Conservation (phyloP, 2,113 vertebrate species). For the Casuarius casuarius region DNA sequence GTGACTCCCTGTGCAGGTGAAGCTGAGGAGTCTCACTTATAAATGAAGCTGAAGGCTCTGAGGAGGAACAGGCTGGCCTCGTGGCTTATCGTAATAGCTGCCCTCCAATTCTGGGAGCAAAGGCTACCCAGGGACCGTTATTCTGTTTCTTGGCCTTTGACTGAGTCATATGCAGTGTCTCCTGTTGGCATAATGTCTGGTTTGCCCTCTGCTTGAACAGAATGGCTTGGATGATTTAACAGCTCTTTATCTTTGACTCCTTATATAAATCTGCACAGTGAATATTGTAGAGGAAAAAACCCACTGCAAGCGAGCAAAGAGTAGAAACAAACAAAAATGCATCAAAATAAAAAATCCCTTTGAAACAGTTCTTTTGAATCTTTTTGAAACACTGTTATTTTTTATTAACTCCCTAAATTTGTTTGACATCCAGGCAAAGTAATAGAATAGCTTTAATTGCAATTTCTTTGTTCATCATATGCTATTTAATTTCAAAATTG, state of each 20-base stretch:
- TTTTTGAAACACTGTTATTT: neutral
- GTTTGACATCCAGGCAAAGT: neutral
- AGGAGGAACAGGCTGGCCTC: neutral
- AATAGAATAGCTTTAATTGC: neutral
- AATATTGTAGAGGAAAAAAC: neutral
- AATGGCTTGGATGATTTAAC: neutral
- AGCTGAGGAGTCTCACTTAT: neutral
- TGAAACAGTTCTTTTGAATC: neutral
- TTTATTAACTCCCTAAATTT: neutral
- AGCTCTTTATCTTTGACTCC: neutral
- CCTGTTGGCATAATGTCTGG: neutral
- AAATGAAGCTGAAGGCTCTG: neutral
- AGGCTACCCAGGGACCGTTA: rapidly evolving
- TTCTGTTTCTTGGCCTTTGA: neutral
- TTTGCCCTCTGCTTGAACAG: neutral
- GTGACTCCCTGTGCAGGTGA: neutral
- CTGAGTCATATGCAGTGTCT: neutral
- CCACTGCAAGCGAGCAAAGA: neutral
- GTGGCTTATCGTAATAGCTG: rapidly evolving
- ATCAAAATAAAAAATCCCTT: neutral
- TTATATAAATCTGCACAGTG: neutral
- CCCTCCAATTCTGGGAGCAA: neutral
- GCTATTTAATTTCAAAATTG: neutral
- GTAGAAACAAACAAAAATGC: neutral
- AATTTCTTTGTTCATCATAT: neutral